Evolutionary conservation across 1,140 invertebrate genomes (phyloP).

Genomic region (Cheumatopsyche charites): DNA sequence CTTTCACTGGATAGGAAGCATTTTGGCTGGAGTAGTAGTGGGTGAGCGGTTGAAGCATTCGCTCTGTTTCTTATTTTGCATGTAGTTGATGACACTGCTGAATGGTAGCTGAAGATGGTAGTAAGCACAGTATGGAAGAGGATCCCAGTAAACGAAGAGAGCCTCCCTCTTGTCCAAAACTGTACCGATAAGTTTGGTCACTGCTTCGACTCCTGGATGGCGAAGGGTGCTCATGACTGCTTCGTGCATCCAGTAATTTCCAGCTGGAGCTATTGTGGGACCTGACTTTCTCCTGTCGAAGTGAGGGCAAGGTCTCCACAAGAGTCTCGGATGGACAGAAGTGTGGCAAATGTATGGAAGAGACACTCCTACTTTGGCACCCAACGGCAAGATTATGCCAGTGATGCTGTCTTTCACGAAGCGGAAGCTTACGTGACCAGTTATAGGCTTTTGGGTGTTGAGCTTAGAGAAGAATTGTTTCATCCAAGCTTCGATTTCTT

Average conservation of each 20-base stretch:
- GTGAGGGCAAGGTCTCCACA: conserved; percentile 68
- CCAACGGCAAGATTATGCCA: conserved; percentile 64
- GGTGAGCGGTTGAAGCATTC: conserved; percentile 53
- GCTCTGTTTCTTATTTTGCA: conserved; percentile 52
- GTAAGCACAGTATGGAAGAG: conserved; percentile 80
- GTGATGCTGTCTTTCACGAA: conserved; percentile 58
- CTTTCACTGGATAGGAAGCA: conserved; percentile 48
- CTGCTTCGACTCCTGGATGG: conserved; percentile 57
- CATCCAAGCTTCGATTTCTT: conserved; percentile 74
- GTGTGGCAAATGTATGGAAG: conserved; percentile 79
- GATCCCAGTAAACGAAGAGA: conserved; percentile 81
- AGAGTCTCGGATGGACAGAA: conserved; percentile 66
- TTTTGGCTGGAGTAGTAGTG: conserved; percentile 51
- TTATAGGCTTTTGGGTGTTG: conserved; percentile 67
- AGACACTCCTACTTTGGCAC: conserved; percentile 75
- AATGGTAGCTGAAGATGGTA: conserved; percentile 80
- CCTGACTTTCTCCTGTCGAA: conserved; percentile 64
- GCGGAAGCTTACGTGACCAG: conserved; percentile 73
- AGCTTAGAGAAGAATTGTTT: conserved; percentile 71
- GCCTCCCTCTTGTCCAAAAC: conserved; percentile 76
- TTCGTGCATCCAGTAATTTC: conserved; percentile 62
- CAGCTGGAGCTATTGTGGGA: conserved; percentile 56
- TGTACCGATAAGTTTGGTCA: conserved; percentile 67
- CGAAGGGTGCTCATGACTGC: conserved; percentile 59
- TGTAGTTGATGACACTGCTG: conserved; percentile 62